Evolutionary conservation across 2,113 vertebrate genomes (phyloP).

Genomic region (Pteropus alecto): DNA sequence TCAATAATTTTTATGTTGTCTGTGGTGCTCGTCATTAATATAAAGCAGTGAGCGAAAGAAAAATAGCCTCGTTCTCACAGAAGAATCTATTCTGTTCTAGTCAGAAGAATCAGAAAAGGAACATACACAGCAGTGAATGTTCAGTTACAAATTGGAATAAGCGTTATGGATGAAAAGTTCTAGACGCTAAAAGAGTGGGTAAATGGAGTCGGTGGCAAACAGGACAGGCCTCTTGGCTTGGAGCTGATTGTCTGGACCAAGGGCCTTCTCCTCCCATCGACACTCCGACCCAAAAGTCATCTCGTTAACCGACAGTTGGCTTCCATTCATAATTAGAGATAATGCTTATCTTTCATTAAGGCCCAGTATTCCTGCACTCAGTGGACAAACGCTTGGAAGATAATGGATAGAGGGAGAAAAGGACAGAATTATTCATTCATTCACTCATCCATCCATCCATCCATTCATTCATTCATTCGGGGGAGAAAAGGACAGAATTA

Average conservation of each 20-base stretch:
- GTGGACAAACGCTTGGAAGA: not conserved
- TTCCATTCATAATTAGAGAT: not conserved
- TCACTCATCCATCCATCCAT: no score
- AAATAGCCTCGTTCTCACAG: not conserved
- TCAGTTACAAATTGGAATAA: not conserved
- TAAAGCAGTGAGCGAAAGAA: not conserved
- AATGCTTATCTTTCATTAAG: not conserved
- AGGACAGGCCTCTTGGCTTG: not conserved
- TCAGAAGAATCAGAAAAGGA: not conserved
- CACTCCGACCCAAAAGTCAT: not conserved
- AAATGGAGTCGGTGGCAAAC: rapidly evolving
- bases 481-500: no score
- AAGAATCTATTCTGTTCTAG: not conserved
- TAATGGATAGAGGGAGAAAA: not conserved
- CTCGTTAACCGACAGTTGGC: not conserved
- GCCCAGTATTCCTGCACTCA: not conserved
- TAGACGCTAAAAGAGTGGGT: not conserved
- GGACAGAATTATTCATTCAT: no score
- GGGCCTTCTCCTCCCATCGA: no score
- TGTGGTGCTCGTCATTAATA: not conserved
- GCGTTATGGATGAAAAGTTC: not conserved
- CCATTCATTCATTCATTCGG: not conserved
- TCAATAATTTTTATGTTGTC: not conserved
- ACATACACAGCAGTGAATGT: not conserved
- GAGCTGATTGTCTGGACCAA: no score